Base-by-base conservation (phyloP, 2,888 invertebrate species). In the Lasioglossum zephyrum region DNA sequence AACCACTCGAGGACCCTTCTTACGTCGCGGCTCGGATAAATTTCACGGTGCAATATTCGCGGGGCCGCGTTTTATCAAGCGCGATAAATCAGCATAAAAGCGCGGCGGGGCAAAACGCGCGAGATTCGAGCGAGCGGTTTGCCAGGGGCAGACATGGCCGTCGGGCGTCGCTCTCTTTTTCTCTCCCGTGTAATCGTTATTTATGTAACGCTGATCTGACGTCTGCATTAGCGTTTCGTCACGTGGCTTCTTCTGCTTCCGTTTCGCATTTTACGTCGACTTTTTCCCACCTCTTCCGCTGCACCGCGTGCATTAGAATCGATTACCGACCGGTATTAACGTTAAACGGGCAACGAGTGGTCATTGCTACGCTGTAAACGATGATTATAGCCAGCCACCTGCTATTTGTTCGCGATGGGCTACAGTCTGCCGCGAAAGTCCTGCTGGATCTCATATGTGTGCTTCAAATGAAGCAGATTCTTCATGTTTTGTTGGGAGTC, bases 61-160 rank as follows among this genome's bases (percentile, higher is more conserved):
- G 22, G 83, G 9, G 75, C 49, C 86, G 88, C 84, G 87, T 91
- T 85, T 91, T 91, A 92, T 92, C 92, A 91, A 77, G 84, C 79
- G 75, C 89, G 87, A 92, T 93, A 92, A 91, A 93, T 92, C 92
- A 90, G 91, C 85, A 88, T 91, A 90, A 92, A 89, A 91, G 87
- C 88, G 73, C 75, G 57, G 47, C 47, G 9, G 73, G 79, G 79
- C 78, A 78, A 79, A 85, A 84, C 49, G 77, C 79, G 70, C 49
- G 69, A 57, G 76, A 79, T 81, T 82, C 81, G 82, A 79, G 79
- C 74, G 77, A 79, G 77, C 74, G 76, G 41, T 77, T 85, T 73
- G 75, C 74, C 63, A 18, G 22, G 47, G 73, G 74, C 78, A 70
- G 63, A 82, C 73, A 53, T 60, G 53, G 69, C 39, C 69, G 22